Conservation (phyloP, 2,888 invertebrate genomes). For the Tiliacea citrago region DNA sequence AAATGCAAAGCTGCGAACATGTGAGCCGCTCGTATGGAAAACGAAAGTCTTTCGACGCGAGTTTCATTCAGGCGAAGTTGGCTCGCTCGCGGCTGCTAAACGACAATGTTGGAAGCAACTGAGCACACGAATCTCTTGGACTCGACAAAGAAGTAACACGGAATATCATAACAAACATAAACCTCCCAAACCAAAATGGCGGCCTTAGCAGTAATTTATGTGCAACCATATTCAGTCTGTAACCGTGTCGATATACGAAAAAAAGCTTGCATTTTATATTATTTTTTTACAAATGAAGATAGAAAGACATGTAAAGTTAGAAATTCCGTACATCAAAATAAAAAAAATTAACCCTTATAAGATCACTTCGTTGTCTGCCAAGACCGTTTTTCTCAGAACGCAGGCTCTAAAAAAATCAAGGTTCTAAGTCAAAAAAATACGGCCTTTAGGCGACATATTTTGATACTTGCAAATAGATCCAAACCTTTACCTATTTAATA, state of each 20-base stretch:
- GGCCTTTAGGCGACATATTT: no score
- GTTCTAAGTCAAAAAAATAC: no score
- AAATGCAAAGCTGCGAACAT: conserved; percentile 88
- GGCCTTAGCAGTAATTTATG: conserved; percentile 30
- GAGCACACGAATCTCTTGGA: conserved; percentile 55
- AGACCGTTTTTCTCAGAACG: no score
- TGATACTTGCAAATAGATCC: no score
- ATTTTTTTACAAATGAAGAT: conserved; percentile 18
- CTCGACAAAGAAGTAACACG: conserved; percentile 23
- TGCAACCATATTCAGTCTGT: conserved; percentile 23
- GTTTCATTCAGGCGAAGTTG: conserved; percentile 89
- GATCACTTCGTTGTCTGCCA: no score
- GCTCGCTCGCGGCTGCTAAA: conserved; percentile 79
- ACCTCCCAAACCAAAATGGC: conserved; percentile 22
- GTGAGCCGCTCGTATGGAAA: conserved; percentile 89
- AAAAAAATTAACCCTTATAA: no score
- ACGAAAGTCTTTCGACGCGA: conserved; percentile 87
- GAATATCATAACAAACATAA: background rate
- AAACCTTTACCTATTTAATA: no score
- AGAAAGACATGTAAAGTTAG: conserved; percentile 12
- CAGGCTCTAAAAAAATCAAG: no score
- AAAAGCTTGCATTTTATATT: conserved; percentile 16
- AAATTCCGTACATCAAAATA: background rate
- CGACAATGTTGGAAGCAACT: conserved; percentile 70
- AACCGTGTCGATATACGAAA: conserved; percentile 26